Evolutionary conservation across 2,888 invertebrate species (phyloP), one percentile per base, ranked within the genome.

Genomic region (Cetonia aurata): DNA sequence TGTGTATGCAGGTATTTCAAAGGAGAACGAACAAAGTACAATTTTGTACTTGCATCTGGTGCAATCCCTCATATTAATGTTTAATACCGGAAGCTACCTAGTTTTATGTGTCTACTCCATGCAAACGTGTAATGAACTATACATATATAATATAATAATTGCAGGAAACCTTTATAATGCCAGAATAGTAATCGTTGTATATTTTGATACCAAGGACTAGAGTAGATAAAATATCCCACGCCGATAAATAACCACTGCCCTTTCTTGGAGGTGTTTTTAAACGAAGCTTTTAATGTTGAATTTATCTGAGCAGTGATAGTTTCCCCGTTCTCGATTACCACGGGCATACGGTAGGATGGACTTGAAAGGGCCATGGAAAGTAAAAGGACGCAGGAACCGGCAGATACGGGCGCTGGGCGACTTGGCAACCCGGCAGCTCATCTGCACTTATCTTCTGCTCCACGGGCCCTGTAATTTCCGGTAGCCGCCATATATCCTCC

Each of bases 401-500:
- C 9, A 37, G 57, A 50, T 48, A 56, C 17, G 25, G 8, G 52
- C n/a, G n/a, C 9, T 19, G 9, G 52, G 9, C 25, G 62, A 55
- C 44, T 67, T 71, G 67, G 67, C 67, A 67, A 71, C 67, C 62
- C 66, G 62, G 71, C 72, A 69, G 72, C 75, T 75, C 75, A 73
- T 76, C 74, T 74, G 71, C 74, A 74, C 75, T 74, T 76, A 76
- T 76, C 76, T 75, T 66, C 67, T 73, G 72, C 72, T 71, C 72
- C 69, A 72, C 75, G 75, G 71, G 74, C 75, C 75, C 75, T 74
- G 78, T 79, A 79, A 79, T 79, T 79, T 79, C 79, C 79, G 79
- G 78, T 75, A 75, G 73, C 73, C 74, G 75, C 75, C 76, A 76
- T 79, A 79, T 77, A 78, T 78, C 74, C 76, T 74, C 71, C 67